Evolutionary conservation across 64 coral and sea anemone species (phyloP).

Genomic region (Montipora efflorescens): DNA sequence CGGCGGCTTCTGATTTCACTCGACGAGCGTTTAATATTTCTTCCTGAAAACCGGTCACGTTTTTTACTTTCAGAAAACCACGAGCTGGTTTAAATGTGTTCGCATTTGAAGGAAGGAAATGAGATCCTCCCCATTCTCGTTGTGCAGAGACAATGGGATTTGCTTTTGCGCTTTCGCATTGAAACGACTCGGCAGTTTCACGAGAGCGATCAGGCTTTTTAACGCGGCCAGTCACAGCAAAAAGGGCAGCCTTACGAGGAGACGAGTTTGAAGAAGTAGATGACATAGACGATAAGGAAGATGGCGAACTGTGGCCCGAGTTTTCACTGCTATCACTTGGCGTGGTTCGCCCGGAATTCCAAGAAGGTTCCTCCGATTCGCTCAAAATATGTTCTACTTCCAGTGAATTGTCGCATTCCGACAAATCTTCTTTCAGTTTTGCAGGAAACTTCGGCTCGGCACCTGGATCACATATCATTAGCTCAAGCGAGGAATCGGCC

Average conservation of each 20-base stretch:
- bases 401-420: neutral
- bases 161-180: neutral
- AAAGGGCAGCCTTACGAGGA: slow-evolving; percentile 43
- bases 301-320: slow-evolving; percentile 82
- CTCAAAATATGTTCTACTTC: neutral
- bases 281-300: slow-evolving; percentile 79
- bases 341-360: neutral
- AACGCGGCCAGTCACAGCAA: slow-evolving; percentile 19
- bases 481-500: neutral
- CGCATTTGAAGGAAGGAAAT: neutral
- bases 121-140: neutral
- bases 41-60: neutral
- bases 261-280: slow-evolving; percentile 79
- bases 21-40: neutral
- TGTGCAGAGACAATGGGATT: neutral
- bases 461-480: neutral
- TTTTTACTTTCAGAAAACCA: neutral
- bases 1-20: neutral
- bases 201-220: neutral
- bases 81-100: neutral
- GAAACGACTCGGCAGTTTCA: neutral
- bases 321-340: slow-evolving; percentile 11
- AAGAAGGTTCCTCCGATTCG: neutral
- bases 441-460: neutral
- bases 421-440: neutral